These are phyloP conservation scores for Chionis minor DNA, from an alignment of 2,113 vertebrate species.

Conservation along the genomic window DNA sequence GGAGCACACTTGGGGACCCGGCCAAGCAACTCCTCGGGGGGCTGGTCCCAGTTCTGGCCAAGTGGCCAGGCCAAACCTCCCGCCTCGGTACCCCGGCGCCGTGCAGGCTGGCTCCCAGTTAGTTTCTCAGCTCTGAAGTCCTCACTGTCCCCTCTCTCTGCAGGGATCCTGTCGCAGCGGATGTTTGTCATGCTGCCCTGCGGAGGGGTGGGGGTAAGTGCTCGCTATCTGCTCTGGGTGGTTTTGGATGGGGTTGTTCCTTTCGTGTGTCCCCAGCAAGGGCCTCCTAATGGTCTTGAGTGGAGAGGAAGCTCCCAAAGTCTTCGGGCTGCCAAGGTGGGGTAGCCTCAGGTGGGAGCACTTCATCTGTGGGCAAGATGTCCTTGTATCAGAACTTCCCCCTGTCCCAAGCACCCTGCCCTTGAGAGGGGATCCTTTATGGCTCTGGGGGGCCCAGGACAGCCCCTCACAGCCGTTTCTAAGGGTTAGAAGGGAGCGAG, in stretches of 20 bases:
- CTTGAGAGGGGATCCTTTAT: neutral
- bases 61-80: neutral
- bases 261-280: neutral
- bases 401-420: fast-evolving
- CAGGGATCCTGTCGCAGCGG: slow-evolving; percentile 87
- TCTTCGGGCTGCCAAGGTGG: neutral
- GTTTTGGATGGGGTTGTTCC: neutral
- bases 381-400: neutral
- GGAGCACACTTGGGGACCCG: fast-evolving
- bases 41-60: neutral
- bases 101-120: fast-evolving
- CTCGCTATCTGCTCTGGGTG: fast-evolving
- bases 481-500: neutral
- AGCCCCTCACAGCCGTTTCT: neutral
- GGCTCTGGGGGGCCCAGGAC: neutral
- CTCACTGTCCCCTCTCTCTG: neutral
- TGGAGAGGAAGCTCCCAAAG: neutral
- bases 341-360: neutral
- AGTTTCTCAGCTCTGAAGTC: neutral
- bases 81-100: neutral
- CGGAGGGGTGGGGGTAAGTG: slow-evolving; percentile 92
- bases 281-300: neutral
- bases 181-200: slow-evolving; percentile 91
- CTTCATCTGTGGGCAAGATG: neutral
- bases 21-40: fast-evolving